phyloP scores from a whole-genome alignment of 1,140 invertebrate genomes.

The Spodoptera frugiperda region DNA sequence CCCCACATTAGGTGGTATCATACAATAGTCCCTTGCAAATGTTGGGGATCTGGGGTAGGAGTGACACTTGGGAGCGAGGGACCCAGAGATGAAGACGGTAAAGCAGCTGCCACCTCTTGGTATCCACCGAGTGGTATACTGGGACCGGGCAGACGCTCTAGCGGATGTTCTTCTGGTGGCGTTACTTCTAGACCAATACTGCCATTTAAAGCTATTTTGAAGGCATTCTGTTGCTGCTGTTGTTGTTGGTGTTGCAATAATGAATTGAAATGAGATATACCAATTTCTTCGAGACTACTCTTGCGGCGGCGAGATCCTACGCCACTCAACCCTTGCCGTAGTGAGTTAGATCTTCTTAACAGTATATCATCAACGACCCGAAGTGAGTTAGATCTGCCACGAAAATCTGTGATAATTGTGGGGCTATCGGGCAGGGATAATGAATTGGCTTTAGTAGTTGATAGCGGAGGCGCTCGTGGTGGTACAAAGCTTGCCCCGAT shows the following conservation, averaged over 20 bases:
- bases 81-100: constrained; percentile 85
- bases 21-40: constrained; percentile 95
- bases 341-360: constrained; percentile 92
- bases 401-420: constrained; percentile 90
- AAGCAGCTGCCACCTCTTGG: constrained; percentile 83
- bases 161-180: constrained; percentile 91
- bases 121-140: constrained; percentile 72
- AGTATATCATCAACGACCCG: constrained; percentile 94
- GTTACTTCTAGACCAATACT: constrained; percentile 95
- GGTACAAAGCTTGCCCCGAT: constrained; percentile 88
- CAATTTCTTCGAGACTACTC: constrained; percentile 94
- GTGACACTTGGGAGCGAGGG: constrained; percentile 63
- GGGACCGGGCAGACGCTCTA: constrained; percentile 85
- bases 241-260: constrained; percentile 88
- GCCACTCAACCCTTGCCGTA: constrained; percentile 91
- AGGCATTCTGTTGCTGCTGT: constrained; percentile 88
- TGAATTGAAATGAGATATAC: constrained; percentile 90
- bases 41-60: constrained; percentile 89
- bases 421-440: constrained; percentile 95
- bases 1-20: constrained; percentile 97
- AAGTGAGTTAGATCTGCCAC: constrained; percentile 94
- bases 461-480: constrained; percentile 90
- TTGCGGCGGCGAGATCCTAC: constrained; percentile 88
- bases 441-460: constrained; percentile 95
- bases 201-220: constrained; percentile 94